Base-by-base conservation (phyloP, 2,113 vertebrate genomes). In the Dicentrarchus labrax region DNA sequence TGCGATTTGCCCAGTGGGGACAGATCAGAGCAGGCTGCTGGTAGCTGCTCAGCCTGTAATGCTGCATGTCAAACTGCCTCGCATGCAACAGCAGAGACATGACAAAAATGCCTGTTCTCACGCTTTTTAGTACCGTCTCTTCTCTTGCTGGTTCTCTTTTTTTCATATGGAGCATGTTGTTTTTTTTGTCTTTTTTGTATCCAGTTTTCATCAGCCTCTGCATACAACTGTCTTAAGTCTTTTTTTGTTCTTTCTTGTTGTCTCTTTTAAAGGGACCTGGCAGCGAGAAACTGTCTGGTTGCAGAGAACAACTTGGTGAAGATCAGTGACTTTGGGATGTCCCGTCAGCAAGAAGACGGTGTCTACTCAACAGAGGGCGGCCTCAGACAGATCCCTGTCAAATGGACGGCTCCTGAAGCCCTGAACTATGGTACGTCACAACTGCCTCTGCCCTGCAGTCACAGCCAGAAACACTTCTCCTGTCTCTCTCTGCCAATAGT, bases 311-410 rank as follows among this genome's bases (percentile, higher is more conserved):
- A 97, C 0, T 21, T 93, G 8, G 94, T 99, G 86, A 99, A 99
- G 94, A 99, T 99, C 95, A 99, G 98, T 3, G 98, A 99, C 90
- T 99, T 99, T 1, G 98, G 98, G 75, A 99, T 99, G 98, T 99
- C 98, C 1, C 96, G 98, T 17, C 95, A 99, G 83, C 95, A 97
- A 72, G 96, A 97, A 1, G 97, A 98, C 0, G 98, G 98, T 0
- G 51, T 99, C 68, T 99, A 99, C 0, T 96, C 97, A 1, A 94
- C 97, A 64, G 96, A 97, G 0, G 97, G 97, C 0, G 95, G 97
- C 36, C 96, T 99, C 94, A 96, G 95, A 91, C 98, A 99, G 91
- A 96, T 99, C 75, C 98, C 98, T 0, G 96, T 99, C 80, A 99
- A 98, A 90, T 99, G 98, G 98, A 99, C 98, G 0, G 97, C 98